phyloP scores from a whole-genome alignment of 2,888 invertebrate genomes.

The Eledona agricola region DNA sequence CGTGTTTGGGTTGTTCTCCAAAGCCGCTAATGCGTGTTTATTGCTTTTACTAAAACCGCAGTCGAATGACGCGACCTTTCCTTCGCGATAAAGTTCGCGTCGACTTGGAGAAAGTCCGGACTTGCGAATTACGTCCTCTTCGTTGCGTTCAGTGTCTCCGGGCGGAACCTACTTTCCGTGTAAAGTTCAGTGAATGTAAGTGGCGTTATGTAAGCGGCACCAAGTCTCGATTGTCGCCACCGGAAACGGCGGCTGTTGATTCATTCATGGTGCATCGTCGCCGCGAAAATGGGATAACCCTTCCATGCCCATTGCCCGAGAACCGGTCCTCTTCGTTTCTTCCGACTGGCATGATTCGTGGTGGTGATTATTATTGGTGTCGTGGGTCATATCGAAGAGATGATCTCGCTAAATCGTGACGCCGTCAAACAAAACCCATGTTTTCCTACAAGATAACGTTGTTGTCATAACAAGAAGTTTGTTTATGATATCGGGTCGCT shows the following conservation, averaged over 20 bases:
- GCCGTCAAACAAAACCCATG: no score
- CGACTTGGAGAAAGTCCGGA: slow-evolving; percentile 19
- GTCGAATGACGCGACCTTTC: slow-evolving; percentile 25
- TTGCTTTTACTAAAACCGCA: slow-evolving; percentile 12
- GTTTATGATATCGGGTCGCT: slow-evolving; percentile 18
- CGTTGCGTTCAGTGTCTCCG: not conserved
- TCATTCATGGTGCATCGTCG: slow-evolving; percentile 17
- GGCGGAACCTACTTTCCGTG: slow-evolving; percentile 10
- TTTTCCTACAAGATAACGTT: no score
- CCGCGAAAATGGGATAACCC: slow-evolving; percentile 3
- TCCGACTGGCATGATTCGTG: slow-evolving; percentile 18
- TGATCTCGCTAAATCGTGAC: slow-evolving; percentile 36
- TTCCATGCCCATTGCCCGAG: slow-evolving; percentile 13
- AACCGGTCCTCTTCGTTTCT: slow-evolving; percentile 43
- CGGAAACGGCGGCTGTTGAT: slow-evolving; percentile 9
- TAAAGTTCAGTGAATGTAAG: slow-evolving; percentile 23
- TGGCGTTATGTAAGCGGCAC: slow-evolving; percentile 3
- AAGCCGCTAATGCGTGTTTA: slow-evolving; percentile 24
- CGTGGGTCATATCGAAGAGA: slow-evolving; percentile 34
- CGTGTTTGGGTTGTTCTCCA: slow-evolving; percentile 11
- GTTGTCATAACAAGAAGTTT: slow-evolving; percentile 10
- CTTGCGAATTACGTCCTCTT: slow-evolving; percentile 5
- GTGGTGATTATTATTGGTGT: slow-evolving; percentile 31
- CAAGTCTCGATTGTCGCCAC: slow-evolving; percentile 7
- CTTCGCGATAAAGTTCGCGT: slow-evolving; percentile 11